A percentile compares a stretch with the other conserved stretches of the same genome.
Conservation (phyloP, 2,797 vertebrate species). For the Muraenolepis orangiensis region DNA sequence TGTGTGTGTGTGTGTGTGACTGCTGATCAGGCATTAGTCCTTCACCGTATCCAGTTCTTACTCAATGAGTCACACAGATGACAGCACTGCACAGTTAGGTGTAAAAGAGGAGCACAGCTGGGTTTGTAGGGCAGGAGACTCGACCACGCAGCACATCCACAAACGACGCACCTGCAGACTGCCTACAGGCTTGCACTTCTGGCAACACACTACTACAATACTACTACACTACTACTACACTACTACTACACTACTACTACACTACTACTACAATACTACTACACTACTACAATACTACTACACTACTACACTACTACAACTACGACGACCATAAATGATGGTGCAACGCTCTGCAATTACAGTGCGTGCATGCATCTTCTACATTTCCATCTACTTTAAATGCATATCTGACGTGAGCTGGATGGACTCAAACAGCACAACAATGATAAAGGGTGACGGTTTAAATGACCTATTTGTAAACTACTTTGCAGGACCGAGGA, state of each 20-base stretch:
- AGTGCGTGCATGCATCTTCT: neutral
- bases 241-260: no score
- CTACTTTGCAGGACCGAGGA: no score
- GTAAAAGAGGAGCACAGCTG: neutral
- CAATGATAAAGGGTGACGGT: neutral
- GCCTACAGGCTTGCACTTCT: neutral
- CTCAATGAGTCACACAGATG: neutral
- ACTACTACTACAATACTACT: no score
- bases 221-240: no score
- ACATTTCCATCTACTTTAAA: neutral
- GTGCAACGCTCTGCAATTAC: neutral
- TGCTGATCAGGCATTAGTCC: neutral
- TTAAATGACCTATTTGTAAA: neutral
- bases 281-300: no score
- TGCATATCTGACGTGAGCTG: neutral
- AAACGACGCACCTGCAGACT: slow-evolving; percentile 19
- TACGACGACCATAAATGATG: neutral
- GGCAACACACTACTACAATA: no score
- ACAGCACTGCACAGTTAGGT: neutral
- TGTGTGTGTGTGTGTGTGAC: neutral
- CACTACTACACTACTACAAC: no score
- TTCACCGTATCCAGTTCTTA: neutral
- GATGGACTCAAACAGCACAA: neutral
- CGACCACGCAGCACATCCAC: neutral
- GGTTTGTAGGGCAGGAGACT: neutral